Base-by-base conservation (phyloP, 2,888 invertebrate species). In the Epicampocera succincta region DNA sequence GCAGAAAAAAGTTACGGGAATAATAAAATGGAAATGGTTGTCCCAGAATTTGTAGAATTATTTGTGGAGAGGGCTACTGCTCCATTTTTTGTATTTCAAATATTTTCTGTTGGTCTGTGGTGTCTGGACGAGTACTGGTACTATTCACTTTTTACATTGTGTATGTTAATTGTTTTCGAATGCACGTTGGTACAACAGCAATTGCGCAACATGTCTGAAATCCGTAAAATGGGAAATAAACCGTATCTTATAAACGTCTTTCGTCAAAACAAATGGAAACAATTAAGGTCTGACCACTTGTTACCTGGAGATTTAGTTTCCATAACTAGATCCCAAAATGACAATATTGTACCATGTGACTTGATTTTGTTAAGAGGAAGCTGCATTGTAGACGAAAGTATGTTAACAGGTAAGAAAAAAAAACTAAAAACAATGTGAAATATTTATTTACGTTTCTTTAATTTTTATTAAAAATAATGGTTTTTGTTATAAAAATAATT, bases 1-100 rank as follows among this genome's bases (percentile, higher is more conserved):
- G 96, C 96, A 0, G 96, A 95, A 87, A 94, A 94, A 84, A 94
- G 94, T 85, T 99, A 96, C 93, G 98, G 98, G 9, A 95, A 94
- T 88, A 99, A 99, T 92, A 94, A 94, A 88, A 93, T 95, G 92
- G 93, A 94, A 84, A 95, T 95, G 95, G 98, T 97, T 77, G 96
- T 99, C 17, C 99, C 99, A 0, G 97, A 98, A 90, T 99, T 99
- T 89, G 94, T 95, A 93, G 98, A 99, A 91, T 92, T 99, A 17
- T 99, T 99, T 90, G 96, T 95, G 87, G 99, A 99, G 92, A 93
- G 99, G 86, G 99, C 99, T 0, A 99, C 99, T 0, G 99, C 99
- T 0, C 99, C 99, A 1, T 99, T 99, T 92, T 99, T 99, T 91
- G 99, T 99, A 5, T 99, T 99, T 91, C 99, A 99, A 95, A 97